Evolutionary conservation across 1,140 invertebrate genomes (phyloP).

Genomic region (Glossosoma conforme): DNA sequence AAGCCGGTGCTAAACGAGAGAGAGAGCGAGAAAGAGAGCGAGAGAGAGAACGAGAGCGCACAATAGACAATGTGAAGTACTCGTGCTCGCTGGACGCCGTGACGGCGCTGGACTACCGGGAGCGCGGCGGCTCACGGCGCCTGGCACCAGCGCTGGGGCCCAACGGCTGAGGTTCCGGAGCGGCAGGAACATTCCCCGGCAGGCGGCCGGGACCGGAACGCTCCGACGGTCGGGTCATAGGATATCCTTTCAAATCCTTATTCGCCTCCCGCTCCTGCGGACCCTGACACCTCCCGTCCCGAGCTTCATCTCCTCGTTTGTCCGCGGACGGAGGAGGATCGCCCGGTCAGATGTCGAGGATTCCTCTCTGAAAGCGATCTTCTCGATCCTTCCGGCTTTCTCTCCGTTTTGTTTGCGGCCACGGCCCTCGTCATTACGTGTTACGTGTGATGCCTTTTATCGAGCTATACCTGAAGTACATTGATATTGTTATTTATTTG

Average conservation of each 20-base stretch:
- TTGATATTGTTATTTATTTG: not conserved
- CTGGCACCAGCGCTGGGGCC: conserved; percentile 26
- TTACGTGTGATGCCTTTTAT: no score
- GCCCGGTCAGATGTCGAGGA: no score
- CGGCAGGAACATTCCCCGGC: conserved; percentile 5
- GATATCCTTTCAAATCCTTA: conserved; percentile 12
- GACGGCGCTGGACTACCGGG: conserved; percentile 25
- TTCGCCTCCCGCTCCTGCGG: conserved; percentile 16
- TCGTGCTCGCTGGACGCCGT: conserved; percentile 14
- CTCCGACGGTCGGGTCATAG: conserved; percentile 2
- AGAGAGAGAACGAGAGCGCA: conserved; percentile 4
- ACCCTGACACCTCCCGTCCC: conserved; percentile 1
- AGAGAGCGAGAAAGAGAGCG: conserved; percentile 15
- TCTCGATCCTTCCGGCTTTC: no score
- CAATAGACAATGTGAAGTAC: conserved; percentile 18
- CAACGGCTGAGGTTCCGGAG: conserved; percentile 21
- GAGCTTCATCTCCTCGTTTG: conserved; percentile 15
- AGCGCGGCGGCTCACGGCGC: conserved; percentile 18
- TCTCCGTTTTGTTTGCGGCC: no score
- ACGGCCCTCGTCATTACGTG: no score
- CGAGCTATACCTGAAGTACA: not conserved
- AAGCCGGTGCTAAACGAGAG: conserved; percentile 6
- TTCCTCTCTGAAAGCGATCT: no score
- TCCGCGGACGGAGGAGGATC: no score
- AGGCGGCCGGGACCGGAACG: conserved; percentile 3